A percentile compares a stretch with the other conserved stretches of the same genome.
These are phyloP conservation scores for Rhagonycha lutea DNA, from an alignment of 2,888 invertebrate species.

Conservation along the genomic window DNA sequence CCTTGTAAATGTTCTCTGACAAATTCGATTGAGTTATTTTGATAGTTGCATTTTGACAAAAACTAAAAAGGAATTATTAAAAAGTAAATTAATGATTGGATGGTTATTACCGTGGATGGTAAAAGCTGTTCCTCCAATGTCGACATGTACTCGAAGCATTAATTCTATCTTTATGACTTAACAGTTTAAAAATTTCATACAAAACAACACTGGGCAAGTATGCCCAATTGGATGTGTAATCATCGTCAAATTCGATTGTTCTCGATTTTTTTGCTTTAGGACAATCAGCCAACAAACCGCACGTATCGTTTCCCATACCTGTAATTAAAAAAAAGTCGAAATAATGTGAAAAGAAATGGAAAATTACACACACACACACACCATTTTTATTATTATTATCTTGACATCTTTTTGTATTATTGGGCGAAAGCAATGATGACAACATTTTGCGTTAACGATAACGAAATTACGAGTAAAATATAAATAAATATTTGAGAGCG, in stretches of 20 bases:
- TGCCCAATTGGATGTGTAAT: slow-evolving; percentile 45
- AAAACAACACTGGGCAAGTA: slow-evolving; percentile 51
- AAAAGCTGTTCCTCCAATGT: slow-evolving; percentile 52
- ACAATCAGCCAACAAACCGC: slow-evolving; percentile 47
- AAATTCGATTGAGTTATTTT: slow-evolving; percentile 46
- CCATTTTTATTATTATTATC: not conserved
- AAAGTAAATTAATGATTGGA: not conserved
- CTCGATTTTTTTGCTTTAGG: slow-evolving; percentile 53
- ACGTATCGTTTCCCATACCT: slow-evolving; percentile 50
- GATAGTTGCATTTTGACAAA: slow-evolving; percentile 52
- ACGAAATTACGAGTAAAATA: not conserved
- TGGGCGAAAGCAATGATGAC: not conserved
- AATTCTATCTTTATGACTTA: slow-evolving; percentile 48
- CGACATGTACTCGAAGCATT: slow-evolving; percentile 53
- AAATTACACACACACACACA: not conserved
- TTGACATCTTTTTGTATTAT: not conserved
- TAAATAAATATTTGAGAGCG: not conserved
- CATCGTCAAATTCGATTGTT: slow-evolving; percentile 39
- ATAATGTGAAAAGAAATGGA: not conserved
- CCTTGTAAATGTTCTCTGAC: slow-evolving; percentile 48
- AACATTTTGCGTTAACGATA: not conserved
- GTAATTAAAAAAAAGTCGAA: slow-evolving; percentile 22
- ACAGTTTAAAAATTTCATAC: slow-evolving; percentile 51
- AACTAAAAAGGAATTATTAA: slow-evolving; percentile 41
- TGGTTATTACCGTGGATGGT: slow-evolving; percentile 50